phyloP scores from a whole-genome alignment of 2,797 vertebrate genomes.

The Dryobates pubescens region DNA sequence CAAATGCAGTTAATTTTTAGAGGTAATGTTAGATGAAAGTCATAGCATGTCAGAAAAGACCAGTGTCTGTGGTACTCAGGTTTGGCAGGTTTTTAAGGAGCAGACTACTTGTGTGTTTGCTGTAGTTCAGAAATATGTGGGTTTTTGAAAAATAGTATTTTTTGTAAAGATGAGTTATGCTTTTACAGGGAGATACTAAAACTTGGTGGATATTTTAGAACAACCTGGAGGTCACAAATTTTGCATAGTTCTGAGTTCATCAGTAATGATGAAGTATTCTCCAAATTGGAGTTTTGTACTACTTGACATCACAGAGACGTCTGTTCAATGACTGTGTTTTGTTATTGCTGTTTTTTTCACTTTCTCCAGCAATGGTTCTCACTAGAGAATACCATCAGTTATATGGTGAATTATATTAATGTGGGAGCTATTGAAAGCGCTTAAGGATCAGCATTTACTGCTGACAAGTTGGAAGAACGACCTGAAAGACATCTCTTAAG shows the following conservation, averaged over 20 bases:
- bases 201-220: not conserved
- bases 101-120: not conserved
- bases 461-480: not conserved
- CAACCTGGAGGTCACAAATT: not conserved
- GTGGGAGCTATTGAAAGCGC: not conserved
- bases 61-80: not conserved
- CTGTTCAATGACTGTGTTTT: not conserved
- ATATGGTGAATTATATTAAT: not conserved
- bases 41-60: not conserved
- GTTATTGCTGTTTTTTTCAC: not conserved
- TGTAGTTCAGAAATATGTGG: rapidly evolving
- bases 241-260: not conserved
- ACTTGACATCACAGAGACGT: not conserved
- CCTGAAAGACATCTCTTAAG: not conserved
- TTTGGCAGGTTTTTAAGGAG: not conserved
- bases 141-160: not conserved
- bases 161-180: not conserved
- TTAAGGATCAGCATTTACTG: not conserved
- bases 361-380: not conserved
- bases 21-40: not conserved
- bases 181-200: not conserved
- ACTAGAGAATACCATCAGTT: not conserved
- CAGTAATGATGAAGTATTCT: not conserved
- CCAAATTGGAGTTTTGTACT: not conserved
- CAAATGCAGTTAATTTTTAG: not conserved